Evolutionary conservation across 2,113 vertebrate genomes (phyloP), one percentile per base, ranked within the genome.

Genomic region (Narcine bancroftii): DNA sequence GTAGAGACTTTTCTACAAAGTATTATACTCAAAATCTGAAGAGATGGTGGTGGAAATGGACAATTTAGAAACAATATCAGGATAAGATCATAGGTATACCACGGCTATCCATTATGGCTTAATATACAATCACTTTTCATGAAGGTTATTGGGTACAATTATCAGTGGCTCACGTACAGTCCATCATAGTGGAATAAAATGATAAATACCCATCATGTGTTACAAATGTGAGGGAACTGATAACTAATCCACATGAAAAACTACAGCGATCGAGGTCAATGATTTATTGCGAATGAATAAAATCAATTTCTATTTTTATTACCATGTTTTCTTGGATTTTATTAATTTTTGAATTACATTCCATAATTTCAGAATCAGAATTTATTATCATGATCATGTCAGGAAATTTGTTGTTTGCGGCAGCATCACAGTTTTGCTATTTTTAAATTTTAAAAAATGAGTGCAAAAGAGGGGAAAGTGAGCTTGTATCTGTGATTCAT

Each of bases 161-260:
- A 85, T 60, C 56, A 21, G 15, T 33, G 33, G 53, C 53, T 87
- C 56, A 87, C 13, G n/a, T 36, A n/a, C 53, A 87, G 53, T 36
- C 56, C 53, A 87, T 56, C 15, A 19, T 87, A 87, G 60, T 63
- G 13, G 53, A 15, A 63, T 87, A 36, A 53, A 87, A 33, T 60
- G 53, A 87, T 21, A 56, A 39, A 7, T 53, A 87, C 81, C 29
- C 36, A 29, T 60, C 60, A 36, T 36, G 81, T 60, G 81, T 87
- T 87, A 87, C 19, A 87, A 63, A 33, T 63, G 56, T 87, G 81
- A 87, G 81, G 29, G 56, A 87, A 13, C n/a, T 60, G 56, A 87
- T 87, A n/a, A 63, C 53, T 47, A 79, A 87, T 87, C 36, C 81
- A 87, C 81, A 60, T 87, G 81, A n/a, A 87, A 87, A 87, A 60